phyloP scores from a whole-genome alignment of 2,113 vertebrate species.

The Peromyscus maniculatus region DNA sequence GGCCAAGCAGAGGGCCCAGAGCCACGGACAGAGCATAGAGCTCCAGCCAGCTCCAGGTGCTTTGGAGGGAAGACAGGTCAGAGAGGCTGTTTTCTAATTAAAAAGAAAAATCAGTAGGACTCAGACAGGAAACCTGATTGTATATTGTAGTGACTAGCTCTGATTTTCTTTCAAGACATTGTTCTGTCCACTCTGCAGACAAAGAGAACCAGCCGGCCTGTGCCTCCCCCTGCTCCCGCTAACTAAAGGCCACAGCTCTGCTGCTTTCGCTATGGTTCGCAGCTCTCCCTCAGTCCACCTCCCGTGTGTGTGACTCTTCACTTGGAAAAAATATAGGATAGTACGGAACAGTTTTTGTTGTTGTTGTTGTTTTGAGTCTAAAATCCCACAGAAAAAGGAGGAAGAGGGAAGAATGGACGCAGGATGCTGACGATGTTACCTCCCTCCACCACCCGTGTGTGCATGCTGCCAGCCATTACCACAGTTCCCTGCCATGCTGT shows the following conservation, averaged over 20 bases:
- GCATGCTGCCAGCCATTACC: rapidly evolving
- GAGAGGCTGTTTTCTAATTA: not conserved
- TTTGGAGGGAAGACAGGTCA: not conserved
- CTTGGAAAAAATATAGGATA: not conserved
- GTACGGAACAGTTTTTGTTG: not conserved
- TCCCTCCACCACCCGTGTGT: not conserved
- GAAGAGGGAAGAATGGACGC: not conserved
- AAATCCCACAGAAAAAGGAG: not conserved
- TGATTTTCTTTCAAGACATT: not conserved
- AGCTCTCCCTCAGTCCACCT: not conserved
- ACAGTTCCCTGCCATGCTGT: no score
- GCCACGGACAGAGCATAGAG: not conserved
- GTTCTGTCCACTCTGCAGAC: not conserved
- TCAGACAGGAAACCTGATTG: not conserved
- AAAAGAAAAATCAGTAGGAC: not conserved
- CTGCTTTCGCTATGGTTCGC: rapidly evolving
- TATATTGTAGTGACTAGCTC: not conserved
- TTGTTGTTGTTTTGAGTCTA: not conserved
- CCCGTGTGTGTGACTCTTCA: not conserved
- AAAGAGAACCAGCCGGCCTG: not conserved
- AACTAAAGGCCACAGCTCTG: not conserved
- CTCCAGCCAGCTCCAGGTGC: not conserved
- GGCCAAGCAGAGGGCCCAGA: not conserved
- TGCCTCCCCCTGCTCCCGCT: not conserved
- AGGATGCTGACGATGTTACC: not conserved